These are phyloP conservation scores for Lepidurus packardi DNA, from an alignment of 1,140 invertebrate genomes.

Conservation along the genomic window DNA sequence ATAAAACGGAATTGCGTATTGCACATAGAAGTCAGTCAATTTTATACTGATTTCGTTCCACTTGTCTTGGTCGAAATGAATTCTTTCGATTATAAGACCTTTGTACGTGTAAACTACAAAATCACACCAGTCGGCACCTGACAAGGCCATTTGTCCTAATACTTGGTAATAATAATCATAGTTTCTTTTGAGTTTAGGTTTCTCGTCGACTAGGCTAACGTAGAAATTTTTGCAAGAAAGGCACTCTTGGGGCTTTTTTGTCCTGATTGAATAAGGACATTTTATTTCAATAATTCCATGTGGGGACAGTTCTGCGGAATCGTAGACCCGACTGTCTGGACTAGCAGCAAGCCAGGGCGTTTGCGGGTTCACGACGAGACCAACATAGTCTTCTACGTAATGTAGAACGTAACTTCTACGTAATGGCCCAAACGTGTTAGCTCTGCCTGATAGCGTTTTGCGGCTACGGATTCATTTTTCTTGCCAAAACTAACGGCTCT, in stretches of 20 bases:
- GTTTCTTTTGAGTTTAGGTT: slow-evolving; percentile 2
- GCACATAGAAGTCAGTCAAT: slow-evolving; percentile 8
- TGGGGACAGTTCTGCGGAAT: background rate
- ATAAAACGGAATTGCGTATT: slow-evolving; percentile 18
- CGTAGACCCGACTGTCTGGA: slow-evolving; percentile 20
- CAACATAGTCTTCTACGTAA: background rate
- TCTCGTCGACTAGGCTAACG: slow-evolving; percentile 20
- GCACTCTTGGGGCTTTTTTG: background rate
- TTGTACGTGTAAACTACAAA: slow-evolving; percentile 26
- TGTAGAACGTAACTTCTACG: slow-evolving; percentile 6
- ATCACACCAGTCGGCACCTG: slow-evolving; percentile 21
- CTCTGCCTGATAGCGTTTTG: slow-evolving; percentile 23
- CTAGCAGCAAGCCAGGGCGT: slow-evolving; percentile 15
- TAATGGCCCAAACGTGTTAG: background rate
- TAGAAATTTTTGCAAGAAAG: background rate
- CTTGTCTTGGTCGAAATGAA: background rate
- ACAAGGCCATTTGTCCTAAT: slow-evolving; percentile 26
- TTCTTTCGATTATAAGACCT: slow-evolving; percentile 19
- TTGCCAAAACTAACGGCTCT: background rate
- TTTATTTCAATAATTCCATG: slow-evolving; percentile 26
- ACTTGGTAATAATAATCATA: slow-evolving; percentile 25
- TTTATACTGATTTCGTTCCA: background rate
- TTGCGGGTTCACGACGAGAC: slow-evolving; percentile 17
- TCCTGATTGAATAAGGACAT: background rate
- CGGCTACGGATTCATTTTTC: slow-evolving; percentile 11